Base-by-base conservation (phyloP, 2,888 invertebrate species). In the Pyrrhosoma nymphula region DNA sequence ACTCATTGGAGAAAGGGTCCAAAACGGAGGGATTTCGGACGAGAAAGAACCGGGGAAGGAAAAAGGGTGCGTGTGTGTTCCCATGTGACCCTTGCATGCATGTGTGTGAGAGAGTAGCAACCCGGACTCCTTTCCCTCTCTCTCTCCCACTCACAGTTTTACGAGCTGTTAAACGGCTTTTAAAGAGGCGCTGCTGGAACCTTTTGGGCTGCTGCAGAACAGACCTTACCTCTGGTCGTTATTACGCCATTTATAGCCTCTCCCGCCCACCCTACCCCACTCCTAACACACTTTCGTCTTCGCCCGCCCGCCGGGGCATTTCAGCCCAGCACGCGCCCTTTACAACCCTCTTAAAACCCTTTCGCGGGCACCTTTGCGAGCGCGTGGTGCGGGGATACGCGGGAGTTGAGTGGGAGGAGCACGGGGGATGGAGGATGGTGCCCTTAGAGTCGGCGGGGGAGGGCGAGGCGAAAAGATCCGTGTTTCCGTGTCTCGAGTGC, bases 91-190 rank as follows among this genome's bases (percentile, higher is more conserved):
- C 26, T 82, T 1, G 12, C 30, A 60, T 82, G 30, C 35, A 35
- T 14, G 12, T 35, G 82, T 82, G 82, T 82, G 35, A 6, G 69
- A n/a, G 69, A 82, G 30, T 35, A 82, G 89, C 20, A n/a, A 89
- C 89, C 93, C 93, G 39, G 35, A 35, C 60, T 91, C 91, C 23
- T 63, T 56, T 91, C 91, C 23, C 91, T 56, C 20, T 90, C 90
- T 56, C 90, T 47, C 55, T 89, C 91, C 23, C 93, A 26, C 47
- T 75, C 93, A n/a, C 93, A 93, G 69, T 93, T 93, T 93, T 93
- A 93, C 93, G 93, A 93, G 93, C 93, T 93, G 93, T 93, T 93
- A 93, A 93, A 93, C 93, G 69, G 93, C 93, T 69, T 93, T 93
- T 93, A 93, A 93, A 93, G 93, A 69, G 93, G 75, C 93, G 93